These are phyloP conservation scores for Parauchenoglanis ngamensis DNA, from an alignment of 2,797 vertebrate species.

Conservation along the genomic window DNA sequence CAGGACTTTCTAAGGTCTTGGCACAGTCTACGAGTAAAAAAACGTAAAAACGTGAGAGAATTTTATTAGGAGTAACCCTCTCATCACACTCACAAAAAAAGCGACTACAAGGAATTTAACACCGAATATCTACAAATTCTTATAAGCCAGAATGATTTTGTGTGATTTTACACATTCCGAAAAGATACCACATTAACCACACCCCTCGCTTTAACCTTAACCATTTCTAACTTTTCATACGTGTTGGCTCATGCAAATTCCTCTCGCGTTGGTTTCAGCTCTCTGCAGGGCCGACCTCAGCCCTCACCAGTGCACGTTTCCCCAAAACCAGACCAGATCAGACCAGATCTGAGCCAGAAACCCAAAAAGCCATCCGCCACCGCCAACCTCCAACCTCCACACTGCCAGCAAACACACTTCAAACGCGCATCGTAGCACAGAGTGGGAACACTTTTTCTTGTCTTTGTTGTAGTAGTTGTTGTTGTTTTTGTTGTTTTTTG, in stretches of 20 bases:
- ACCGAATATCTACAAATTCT: neutral
- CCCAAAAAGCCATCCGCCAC: slow-evolving; percentile 64
- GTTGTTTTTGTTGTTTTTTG: neutral
- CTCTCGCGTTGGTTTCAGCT: slow-evolving; percentile 37
- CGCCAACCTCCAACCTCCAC: slow-evolving; percentile 63
- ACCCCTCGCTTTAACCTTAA: slow-evolving; percentile 25
- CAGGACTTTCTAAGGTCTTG: neutral
- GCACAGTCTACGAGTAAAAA: neutral
- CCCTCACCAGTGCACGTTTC: slow-evolving; percentile 50
- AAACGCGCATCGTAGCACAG: slow-evolving; percentile 38
- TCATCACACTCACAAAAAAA: neutral
- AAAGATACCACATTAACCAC: slow-evolving; percentile 27
- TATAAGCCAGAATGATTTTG: neutral
- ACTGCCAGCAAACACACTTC: slow-evolving; percentile 56
- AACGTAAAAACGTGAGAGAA: neutral
- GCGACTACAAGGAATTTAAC: neutral
- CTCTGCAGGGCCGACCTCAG: slow-evolving; percentile 54
- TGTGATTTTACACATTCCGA: neutral
- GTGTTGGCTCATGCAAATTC: slow-evolving; percentile 26
- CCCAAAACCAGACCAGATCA: slow-evolving; percentile 58
- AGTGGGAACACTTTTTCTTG: neutral
- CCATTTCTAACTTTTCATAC: slow-evolving; percentile 19
- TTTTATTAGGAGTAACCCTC: neutral
- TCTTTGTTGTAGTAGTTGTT: slow-evolving; percentile 4
- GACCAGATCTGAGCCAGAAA: slow-evolving; percentile 70